phyloP scores from a whole-genome alignment of 2,888 invertebrate species.

The Sinhomidia bicolor region DNA sequence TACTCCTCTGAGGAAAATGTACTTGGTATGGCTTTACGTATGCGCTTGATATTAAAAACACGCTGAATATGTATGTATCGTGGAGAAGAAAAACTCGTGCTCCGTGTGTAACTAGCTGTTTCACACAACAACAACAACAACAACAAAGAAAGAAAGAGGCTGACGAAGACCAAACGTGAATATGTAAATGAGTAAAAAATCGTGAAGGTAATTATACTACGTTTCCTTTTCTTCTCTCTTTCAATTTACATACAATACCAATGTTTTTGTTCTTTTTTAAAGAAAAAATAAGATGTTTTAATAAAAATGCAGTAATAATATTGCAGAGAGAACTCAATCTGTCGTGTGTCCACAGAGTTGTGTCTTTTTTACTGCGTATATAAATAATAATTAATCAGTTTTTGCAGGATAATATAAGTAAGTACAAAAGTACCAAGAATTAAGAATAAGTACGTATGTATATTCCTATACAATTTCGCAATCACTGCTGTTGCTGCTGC shows the following conservation, averaged over 20 bases:
- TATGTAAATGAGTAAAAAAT: constrained; percentile 11
- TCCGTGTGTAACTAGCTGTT: background rate
- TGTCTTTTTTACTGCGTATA: background rate
- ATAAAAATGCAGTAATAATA: background rate
- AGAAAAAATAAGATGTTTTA: constrained; percentile 22
- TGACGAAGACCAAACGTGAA: background rate
- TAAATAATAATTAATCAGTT: constrained; percentile 11
- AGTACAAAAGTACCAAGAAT: background rate
- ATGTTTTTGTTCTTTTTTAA: constrained; percentile 26
- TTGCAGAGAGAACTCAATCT: constrained; percentile 30
- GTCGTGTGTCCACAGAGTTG: constrained; percentile 36
- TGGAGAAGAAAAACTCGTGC: background rate
- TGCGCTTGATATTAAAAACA: background rate
- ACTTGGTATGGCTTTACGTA: background rate
- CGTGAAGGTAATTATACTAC: constrained; percentile 18
- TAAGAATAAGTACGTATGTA: no score
- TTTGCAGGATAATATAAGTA: background rate
- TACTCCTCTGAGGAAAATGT: constrained; percentile 6
- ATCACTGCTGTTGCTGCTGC: background rate
- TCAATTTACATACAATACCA: constrained; percentile 30
- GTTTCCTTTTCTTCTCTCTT: background rate
- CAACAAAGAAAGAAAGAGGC: no score
- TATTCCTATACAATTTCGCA: background rate
- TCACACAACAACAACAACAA: no score
- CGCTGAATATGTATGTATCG: background rate